Evolutionary conservation across 2,888 invertebrate genomes (phyloP).

Genomic region (Subacronicta megacephala): DNA sequence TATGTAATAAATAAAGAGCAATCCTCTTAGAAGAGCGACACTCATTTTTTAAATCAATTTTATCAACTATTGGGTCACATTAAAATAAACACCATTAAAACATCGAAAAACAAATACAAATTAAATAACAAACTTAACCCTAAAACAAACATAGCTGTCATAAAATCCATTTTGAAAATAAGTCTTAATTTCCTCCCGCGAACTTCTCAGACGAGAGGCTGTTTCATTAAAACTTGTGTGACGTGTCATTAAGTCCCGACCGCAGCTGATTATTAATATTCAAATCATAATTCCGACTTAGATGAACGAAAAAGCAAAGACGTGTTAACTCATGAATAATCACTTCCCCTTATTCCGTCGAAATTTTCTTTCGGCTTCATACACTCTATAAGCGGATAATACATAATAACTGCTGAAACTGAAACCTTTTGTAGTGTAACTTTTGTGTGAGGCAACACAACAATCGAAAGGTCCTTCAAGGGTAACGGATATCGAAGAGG

Average conservation of each 20-base stretch:
- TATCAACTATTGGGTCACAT: background rate
- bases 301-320: slow-evolving; percentile 81
- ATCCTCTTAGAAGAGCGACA: too few species aligned
- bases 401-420: slow-evolving; percentile 57
- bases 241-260: slow-evolving; percentile 84
- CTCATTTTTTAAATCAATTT: too few species aligned
- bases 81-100: slow-evolving; percentile 3
- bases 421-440: slow-evolving; percentile 47
- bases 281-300: slow-evolving; percentile 82
- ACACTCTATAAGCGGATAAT: slow-evolving; percentile 53
- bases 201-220: slow-evolving; percentile 80
- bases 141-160: slow-evolving; percentile 63
- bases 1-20: too few species aligned
- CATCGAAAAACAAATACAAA: slow-evolving; percentile 17
- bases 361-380: slow-evolving; percentile 39
- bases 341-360: slow-evolving; percentile 38
- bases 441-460: slow-evolving; percentile 44
- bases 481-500: slow-evolving; percentile 43
- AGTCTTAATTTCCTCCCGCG: slow-evolving; percentile 74
- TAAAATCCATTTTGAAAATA: slow-evolving; percentile 78
- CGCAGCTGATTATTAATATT: slow-evolving; percentile 85
- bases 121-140: slow-evolving; percentile 51
- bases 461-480: slow-evolving; percentile 53
- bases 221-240: slow-evolving; percentile 88
- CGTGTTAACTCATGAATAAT: slow-evolving; percentile 83